Conservation (phyloP, 30 jellyfish, hydroid and myxozoan species). For the Nemopilema nomurai region DNA sequence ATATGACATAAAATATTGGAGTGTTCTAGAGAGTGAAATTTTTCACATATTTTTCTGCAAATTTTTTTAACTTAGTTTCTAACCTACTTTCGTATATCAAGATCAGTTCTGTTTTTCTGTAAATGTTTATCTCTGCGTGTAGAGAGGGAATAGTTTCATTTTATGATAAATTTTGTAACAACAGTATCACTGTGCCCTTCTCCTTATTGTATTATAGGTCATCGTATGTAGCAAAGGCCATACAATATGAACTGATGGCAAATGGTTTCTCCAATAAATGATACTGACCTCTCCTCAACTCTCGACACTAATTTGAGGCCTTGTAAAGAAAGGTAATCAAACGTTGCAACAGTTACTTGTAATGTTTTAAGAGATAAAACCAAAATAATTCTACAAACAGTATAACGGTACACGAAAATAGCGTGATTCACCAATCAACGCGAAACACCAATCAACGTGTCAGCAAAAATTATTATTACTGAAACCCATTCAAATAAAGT, state of each 20-base stretch:
- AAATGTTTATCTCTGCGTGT: too few species aligned
- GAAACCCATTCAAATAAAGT: neutral
- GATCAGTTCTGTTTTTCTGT: too few species aligned
- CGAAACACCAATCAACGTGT: neutral
- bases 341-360: neutral
- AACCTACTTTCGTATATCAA: too few species aligned
- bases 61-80: too few species aligned
- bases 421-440: neutral
- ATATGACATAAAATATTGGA: too few species aligned
- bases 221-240: too few species aligned
- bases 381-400: neutral
- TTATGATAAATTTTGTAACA: too few species aligned
- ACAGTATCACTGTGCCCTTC: too few species aligned
- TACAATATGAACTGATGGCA: neutral
- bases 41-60: too few species aligned
- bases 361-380: neutral
- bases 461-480: neutral
- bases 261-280: neutral
- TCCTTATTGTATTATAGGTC: too few species aligned
- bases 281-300: neutral
- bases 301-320: neutral
- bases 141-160: too few species aligned
- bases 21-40: too few species aligned
- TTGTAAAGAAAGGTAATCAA: neutral
- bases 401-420: neutral